A percentile compares a stretch with the other conserved stretches of the same genome.
phyloP scores from a whole-genome alignment of 23 tunicate genomes.

The Phallusia fumigata region DNA sequence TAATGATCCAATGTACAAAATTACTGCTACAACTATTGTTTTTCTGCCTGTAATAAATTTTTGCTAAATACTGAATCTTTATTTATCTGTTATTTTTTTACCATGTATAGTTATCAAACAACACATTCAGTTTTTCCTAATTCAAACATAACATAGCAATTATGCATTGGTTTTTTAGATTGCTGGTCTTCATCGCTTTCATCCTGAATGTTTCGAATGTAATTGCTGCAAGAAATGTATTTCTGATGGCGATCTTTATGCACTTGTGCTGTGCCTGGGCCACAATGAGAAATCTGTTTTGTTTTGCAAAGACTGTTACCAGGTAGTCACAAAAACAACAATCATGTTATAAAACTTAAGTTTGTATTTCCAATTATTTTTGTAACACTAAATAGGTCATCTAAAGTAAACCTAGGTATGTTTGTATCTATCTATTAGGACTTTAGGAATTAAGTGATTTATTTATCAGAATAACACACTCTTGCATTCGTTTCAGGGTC shows the following conservation, averaged over 20 bases:
- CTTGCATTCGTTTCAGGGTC: neutral
- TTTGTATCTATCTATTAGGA: no score
- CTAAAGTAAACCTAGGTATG: no score
- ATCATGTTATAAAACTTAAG: no score
- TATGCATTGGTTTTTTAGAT: conserved; percentile 32
- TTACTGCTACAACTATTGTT: no score
- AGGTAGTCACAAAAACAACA: conserved; percentile 22
- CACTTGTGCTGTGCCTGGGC: conserved; percentile 28
- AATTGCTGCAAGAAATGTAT: conserved; percentile 54
- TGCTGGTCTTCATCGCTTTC: conserved; percentile 84
- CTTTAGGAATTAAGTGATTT: no score
- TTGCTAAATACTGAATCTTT: no score
- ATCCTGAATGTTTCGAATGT: conserved; percentile 85
- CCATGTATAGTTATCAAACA: no score
- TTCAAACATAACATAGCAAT: no score
- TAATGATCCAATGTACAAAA: no score
- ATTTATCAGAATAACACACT: neutral
- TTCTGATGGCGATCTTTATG: conserved; percentile 79
- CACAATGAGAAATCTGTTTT: neutral
- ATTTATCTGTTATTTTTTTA: no score
- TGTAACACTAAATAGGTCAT: neutral
- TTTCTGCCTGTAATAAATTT: no score
- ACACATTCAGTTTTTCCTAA: no score
- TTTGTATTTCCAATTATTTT: neutral
- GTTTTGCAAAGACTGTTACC: conserved; percentile 48